Conservation (phyloP, 2,888 invertebrate species). For the Trichogramma dendrolimi region DNA sequence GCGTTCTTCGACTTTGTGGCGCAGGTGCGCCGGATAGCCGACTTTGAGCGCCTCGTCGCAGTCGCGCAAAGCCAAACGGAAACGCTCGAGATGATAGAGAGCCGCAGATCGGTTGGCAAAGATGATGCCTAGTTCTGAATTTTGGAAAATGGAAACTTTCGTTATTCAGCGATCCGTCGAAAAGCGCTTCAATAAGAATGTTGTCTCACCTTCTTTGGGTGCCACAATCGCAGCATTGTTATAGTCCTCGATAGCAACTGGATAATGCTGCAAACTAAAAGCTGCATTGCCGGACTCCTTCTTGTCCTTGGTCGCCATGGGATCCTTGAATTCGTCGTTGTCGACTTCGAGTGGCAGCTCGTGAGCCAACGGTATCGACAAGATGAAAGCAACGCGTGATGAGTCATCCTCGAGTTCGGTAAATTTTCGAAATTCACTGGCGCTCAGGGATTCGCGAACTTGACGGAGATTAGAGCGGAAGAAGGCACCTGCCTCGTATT, state of each 20-base stretch:
- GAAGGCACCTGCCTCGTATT: conserved; percentile 39
- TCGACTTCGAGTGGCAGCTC: conserved; percentile 55
- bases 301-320: conserved; percentile 54
- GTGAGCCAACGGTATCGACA: conserved; percentile 53
- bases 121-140: conserved; percentile 62
- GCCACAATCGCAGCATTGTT: conserved; percentile 67
- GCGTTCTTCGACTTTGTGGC: conserved; percentile 73
- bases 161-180: neutral
- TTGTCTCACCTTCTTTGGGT: conserved; percentile 59
- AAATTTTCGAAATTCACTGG: conserved; percentile 63
- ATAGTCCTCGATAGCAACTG: conserved; percentile 66
- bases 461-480: conserved; percentile 42
- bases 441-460: conserved; percentile 56
- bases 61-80: conserved; percentile 66
- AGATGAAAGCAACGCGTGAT: conserved; percentile 64
- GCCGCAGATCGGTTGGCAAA: conserved; percentile 79
- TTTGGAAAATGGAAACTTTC: neutral
- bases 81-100: conserved; percentile 67
- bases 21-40: conserved; percentile 68
- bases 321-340: conserved; percentile 57
- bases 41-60: conserved; percentile 64
- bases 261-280: conserved; percentile 69
- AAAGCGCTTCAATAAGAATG: neutral
- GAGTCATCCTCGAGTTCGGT: conserved; percentile 61
- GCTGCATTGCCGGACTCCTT: conserved; percentile 71